Evolutionary conservation across 2,888 invertebrate genomes (phyloP).

Genomic region (Iphiclides podalirius): DNA sequence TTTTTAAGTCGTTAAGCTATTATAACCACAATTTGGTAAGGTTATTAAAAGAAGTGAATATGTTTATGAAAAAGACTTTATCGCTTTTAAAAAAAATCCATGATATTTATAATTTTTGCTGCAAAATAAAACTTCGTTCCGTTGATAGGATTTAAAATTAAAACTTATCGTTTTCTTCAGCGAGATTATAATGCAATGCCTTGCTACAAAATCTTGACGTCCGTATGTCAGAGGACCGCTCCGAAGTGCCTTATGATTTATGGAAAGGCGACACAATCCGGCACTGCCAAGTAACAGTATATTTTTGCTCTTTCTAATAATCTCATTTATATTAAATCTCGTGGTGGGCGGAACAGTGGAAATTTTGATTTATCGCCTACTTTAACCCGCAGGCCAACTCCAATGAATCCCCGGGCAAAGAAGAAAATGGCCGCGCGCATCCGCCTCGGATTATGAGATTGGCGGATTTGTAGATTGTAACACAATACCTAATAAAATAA

Average conservation of each 20-base stretch:
- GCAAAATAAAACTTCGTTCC: not conserved
- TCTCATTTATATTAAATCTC: conserved; percentile 50
- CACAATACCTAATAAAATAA: conserved; percentile 2
- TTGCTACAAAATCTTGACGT: conserved; percentile 3
- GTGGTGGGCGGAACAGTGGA: conserved; percentile 41
- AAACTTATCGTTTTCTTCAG: too few species aligned
- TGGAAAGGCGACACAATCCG: conserved; percentile 52
- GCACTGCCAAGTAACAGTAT: conserved; percentile 50
- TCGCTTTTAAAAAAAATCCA: too few species aligned
- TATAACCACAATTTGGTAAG: too few species aligned
- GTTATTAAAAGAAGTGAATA: too few species aligned
- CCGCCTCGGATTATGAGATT: conserved; percentile 5
- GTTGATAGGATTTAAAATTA: too few species aligned
- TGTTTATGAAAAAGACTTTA: too few species aligned
- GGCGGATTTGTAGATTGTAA: conserved; percentile 15
- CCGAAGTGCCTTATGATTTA: conserved; percentile 52
- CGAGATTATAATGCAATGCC: too few species aligned
- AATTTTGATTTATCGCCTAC: conserved; percentile 51
- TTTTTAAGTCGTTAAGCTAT: too few species aligned
- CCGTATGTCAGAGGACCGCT: conserved; percentile 41
- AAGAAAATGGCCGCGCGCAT: conserved; percentile 3
- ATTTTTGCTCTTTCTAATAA: conserved; percentile 55
- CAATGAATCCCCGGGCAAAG: conserved; percentile 10
- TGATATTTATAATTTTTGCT: too few species aligned
- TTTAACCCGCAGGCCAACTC: conserved; percentile 34